Base-by-base conservation (phyloP, 2,797 vertebrate species). In the Dallia pectoralis region DNA sequence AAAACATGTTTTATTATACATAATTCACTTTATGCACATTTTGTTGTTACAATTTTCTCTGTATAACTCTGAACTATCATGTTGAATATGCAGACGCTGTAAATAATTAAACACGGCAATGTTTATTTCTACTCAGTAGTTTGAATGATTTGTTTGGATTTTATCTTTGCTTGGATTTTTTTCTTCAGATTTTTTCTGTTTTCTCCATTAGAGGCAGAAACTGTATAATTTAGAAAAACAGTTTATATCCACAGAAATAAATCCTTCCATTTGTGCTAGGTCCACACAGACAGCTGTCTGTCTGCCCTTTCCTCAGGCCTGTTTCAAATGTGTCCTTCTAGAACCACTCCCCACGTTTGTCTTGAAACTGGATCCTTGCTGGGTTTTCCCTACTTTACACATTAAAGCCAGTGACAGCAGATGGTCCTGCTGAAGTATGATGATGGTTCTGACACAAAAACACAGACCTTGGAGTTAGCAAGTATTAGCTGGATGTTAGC, bases 1-100 rank as follows among this genome's bases (percentile, higher is more conserved):
- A 91, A 92, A 92, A 91, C 88, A 88, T 83, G n/a, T 69, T 91
- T 90, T 84, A 89, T 86, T 85, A 91, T 93, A 91, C 91, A 93
- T 93, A 91, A 93, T 92, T 92, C 90, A 92, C 91, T 91, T 93
- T 90, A 92, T 80, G 77, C 87, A 87, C 91, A 91, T 92, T 93
- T 94, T 93, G 92, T 92, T 91, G 77, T 85, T 80, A 86, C 88
- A 84, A 84, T 91, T 88, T 88, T 82, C 79, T 78, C 85, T 71
- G 87, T 79, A 87, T 89, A 84, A 83, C 79, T 78, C 70, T 33
- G 87, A 88, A 89, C 91, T 87, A 92, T 87, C 81, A 87, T 81
- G 86, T 82, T 89, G 92, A 93, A 94, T 94, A 94, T 94, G 92
- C 91, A 93, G 87, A 79, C 82, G 85, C 78, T 70, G 88, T 94